Evolutionary conservation across 1,140 invertebrate genomes (phyloP), one percentile per base, ranked within the genome.

Genomic region (Watersipora subatra): DNA sequence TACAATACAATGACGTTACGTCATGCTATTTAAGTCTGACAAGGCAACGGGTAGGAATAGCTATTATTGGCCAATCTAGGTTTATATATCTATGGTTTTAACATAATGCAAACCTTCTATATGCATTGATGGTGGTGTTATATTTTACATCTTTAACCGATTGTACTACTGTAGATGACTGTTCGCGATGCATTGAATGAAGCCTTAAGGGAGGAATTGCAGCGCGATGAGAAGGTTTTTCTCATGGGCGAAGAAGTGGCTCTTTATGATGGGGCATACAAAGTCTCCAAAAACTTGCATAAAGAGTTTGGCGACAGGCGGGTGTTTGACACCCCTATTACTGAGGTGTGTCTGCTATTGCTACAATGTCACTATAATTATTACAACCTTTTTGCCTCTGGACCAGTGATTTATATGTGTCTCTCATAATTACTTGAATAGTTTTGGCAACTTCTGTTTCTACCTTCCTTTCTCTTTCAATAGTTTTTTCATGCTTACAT

Each of bases 191-290:
- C 96, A 19, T 79, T 99, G 12, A 99, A 98, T 82, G 84, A 88
- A 29, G 97, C 96, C 0, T 83, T 99, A 73, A 94, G 98, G 78
- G 96, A 99, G 78, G 96, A 99, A 83, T 89, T 99, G 85, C 88
- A 89, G 74, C 84, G 88, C 66, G 96, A 99, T 79, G 91, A 97
- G 28, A 86, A 85, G 65, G 95, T 99, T 0, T 96, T 97, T 79
- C 73, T 99, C 22, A 72, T 99, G 56, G 96, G 96, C 30, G 96
- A 98, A 81, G 96, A 99, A 84, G 96, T 99, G 0, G 95, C 94
- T n/a, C 85, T 90, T 79, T 99, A 97, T 74, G 95, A 99, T 77
- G 96, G 96, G 65, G 94, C 95, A 25, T 99, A 98, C 73, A 99
- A 98, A 74, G 83, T 85, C 26, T 91, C 87, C 28, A 87, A 92